phyloP scores from a whole-genome alignment of 2,888 invertebrate genomes.

The Hetaerina titia region DNA sequence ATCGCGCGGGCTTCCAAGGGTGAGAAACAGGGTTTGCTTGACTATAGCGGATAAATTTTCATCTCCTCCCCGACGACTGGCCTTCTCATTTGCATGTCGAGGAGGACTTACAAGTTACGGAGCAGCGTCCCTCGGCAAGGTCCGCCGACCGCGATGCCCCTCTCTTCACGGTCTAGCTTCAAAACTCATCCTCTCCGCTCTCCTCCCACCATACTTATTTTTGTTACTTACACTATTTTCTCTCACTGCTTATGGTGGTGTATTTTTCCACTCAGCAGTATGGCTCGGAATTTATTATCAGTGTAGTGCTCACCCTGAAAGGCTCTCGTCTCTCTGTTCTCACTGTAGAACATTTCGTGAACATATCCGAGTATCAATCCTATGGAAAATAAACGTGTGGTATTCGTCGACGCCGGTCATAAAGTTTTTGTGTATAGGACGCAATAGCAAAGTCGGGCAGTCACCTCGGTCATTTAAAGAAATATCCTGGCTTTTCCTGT shows the following conservation, averaged over 20 bases:
- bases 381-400: too few species aligned
- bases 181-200: neutral
- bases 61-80: neutral
- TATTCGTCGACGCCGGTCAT: too few species aligned
- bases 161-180: neutral
- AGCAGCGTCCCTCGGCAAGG: neutral
- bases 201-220: neutral
- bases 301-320: too few species aligned
- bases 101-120: conserved; percentile 21
- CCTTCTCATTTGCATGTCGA: neutral
- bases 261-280: too few species aligned
- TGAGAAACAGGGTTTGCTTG: neutral
- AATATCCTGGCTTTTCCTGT: too few species aligned
- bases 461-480: too few species aligned
- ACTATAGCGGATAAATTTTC: neutral
- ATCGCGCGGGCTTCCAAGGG: neutral
- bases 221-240: neutral
- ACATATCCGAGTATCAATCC: too few species aligned
- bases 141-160: neutral
- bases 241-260: neutral
- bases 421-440: too few species aligned
- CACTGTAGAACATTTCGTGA: too few species aligned
- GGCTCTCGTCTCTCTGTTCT: too few species aligned
- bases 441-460: too few species aligned
- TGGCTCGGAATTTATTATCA: too few species aligned